These are phyloP conservation scores for Acromyrmex heyeri DNA, from an alignment of 1,140 invertebrate genomes.

Conservation along the genomic window DNA sequence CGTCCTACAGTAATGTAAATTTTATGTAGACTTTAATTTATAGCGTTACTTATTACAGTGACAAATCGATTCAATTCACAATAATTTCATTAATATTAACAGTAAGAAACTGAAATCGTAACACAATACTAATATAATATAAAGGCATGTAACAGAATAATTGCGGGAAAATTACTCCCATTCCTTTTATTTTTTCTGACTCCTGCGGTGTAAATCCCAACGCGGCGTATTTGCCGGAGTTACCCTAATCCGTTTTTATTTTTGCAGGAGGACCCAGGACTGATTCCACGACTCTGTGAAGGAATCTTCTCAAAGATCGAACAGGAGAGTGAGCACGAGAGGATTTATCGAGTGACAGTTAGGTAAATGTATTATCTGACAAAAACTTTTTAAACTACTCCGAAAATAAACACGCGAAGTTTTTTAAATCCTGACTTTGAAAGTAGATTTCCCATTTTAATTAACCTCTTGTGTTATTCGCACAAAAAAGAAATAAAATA, in stretches of 20 bases:
- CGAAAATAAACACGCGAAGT: constrained; percentile 18
- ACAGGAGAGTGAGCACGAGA: constrained; percentile 76
- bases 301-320: constrained; percentile 82
- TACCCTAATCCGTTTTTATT: not conserved
- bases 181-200: no score
- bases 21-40: no score
- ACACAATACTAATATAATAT: no score
- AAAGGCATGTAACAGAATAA: no score
- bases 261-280: constrained; percentile 85
- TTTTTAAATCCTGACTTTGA: constrained; percentile 10
- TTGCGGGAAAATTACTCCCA: no score
- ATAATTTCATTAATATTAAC: no score
- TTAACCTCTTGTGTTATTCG: not conserved
- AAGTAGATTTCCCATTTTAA: constrained; percentile 3
- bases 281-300: constrained; percentile 87
- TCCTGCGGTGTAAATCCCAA: no score
- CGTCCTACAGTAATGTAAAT: no score
- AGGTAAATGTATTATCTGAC: constrained; percentile 73
- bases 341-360: constrained; percentile 70
- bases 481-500: not conserved
- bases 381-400: constrained; percentile 6
- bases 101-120: no score
- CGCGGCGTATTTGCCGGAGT: no score
- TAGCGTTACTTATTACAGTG: no score
- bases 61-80: no score